phyloP scores from a whole-genome alignment of 2,797 vertebrate genomes.

The Periophthalmus magnuspinnatus region DNA sequence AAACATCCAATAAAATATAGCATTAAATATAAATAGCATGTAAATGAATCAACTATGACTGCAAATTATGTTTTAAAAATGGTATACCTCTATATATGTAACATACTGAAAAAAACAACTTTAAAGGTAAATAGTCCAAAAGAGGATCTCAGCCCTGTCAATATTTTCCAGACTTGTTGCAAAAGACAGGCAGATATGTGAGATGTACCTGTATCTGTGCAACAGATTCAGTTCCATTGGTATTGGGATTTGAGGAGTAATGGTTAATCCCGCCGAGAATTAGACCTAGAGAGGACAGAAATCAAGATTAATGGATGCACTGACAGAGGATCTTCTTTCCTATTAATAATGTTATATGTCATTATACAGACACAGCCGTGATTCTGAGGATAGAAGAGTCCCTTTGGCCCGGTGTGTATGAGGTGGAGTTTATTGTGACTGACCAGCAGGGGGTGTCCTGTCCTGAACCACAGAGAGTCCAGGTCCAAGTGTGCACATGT shows the following conservation, averaged over 20 bases:
- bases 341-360: conserved; percentile 16
- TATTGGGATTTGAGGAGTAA: too few relatives aligned
- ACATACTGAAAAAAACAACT: background rate
- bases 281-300: too few relatives aligned
- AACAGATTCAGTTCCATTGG: too few relatives aligned
- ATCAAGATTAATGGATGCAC: background rate
- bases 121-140: background rate
- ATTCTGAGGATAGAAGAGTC: conserved; percentile 52
- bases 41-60: too few relatives aligned
- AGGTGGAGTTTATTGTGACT: conserved; percentile 58
- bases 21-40: too few relatives aligned
- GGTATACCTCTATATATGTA: background rate
- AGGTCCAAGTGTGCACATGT: conserved; percentile 71
- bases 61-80: too few relatives aligned
- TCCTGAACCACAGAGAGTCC: conserved; percentile 64
- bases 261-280: too few relatives aligned
- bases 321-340: background rate
- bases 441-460: conserved; percentile 70
- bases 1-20: too few relatives aligned
- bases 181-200: too few relatives aligned
- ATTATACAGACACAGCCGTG: conserved; percentile 68
- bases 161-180: too few relatives aligned
- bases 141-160: background rate
- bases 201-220: too few relatives aligned
- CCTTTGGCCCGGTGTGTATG: conserved; percentile 59